phyloP scores from a whole-genome alignment of 2,113 vertebrate genomes.

The Hystrix brachyura region DNA sequence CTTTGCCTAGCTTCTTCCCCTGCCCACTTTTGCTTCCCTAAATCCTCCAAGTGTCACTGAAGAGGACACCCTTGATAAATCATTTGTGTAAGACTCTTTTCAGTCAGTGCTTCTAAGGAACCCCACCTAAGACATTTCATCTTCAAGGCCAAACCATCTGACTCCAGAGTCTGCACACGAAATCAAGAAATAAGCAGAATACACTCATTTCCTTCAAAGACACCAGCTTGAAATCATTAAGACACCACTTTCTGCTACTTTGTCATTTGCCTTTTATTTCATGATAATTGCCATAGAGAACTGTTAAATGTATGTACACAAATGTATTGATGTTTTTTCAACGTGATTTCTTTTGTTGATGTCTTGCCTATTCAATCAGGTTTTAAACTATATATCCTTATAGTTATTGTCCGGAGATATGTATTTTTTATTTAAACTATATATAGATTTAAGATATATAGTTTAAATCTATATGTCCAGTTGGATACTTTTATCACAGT shows the following conservation, averaged over 20 bases:
- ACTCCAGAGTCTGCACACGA: neutral
- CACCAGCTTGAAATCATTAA: neutral
- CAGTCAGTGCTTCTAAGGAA: neutral
- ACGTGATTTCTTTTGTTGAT: conserved; percentile 3
- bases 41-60: neutral
- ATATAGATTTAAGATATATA: no score
- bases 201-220: neutral
- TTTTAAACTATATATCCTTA: neutral
- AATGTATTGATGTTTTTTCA: neutral
- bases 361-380: neutral
- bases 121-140: neutral
- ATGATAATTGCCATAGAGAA: neutral
- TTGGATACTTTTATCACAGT: neutral
- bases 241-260: neutral
- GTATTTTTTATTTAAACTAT: neutral
- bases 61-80: neutral
- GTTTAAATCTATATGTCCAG: neutral
- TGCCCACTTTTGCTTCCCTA: neutral
- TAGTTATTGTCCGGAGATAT: neutral
- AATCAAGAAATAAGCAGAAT: neutral
- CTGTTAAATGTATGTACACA: neutral
- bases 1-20: neutral
- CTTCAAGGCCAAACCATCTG: neutral
- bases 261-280: neutral
- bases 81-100: neutral